Conservation (phyloP, 1,140 invertebrate species). For the Zaprionus lachaisei region DNA sequence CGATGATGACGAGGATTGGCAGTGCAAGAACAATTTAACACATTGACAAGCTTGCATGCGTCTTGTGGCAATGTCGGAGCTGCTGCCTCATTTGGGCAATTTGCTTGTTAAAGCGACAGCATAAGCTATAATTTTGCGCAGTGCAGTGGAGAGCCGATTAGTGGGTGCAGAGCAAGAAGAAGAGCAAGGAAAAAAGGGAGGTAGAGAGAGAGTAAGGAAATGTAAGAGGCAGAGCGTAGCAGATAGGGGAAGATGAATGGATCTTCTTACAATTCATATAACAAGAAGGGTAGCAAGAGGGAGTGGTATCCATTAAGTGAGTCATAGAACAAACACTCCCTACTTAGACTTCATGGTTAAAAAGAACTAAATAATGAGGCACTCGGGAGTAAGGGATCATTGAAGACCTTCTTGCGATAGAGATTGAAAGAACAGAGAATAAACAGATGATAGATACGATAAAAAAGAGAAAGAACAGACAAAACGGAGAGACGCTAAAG, state of each 20-base stretch:
- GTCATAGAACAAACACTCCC: not conserved
- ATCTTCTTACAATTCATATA: not conserved
- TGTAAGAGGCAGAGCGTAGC: not conserved
- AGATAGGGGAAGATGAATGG: not conserved
- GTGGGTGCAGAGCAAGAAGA: not conserved
- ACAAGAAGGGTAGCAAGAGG: not conserved
- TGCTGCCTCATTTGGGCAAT: constrained; percentile 5
- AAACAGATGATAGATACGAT: not conserved
- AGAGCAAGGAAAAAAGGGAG: not conserved
- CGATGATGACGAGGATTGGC: constrained; percentile 3
- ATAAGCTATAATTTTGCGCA: constrained; percentile 3
- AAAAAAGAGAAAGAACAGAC: not conserved
- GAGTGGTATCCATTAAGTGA: not conserved
- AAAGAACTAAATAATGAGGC: not conserved
- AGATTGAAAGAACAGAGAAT: not conserved
- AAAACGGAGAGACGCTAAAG: not conserved
- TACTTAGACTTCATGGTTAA: not conserved
- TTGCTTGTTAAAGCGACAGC: not conserved
- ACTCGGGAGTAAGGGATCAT: not conserved
- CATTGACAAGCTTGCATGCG: not conserved
- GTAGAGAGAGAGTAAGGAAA: not conserved
- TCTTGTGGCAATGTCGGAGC: not conserved
- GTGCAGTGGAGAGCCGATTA: not conserved
- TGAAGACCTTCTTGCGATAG: too few relatives aligned
- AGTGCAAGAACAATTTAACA: not conserved